phyloP scores from a whole-genome alignment of 2,797 vertebrate species.

The Tinamus major region DNA sequence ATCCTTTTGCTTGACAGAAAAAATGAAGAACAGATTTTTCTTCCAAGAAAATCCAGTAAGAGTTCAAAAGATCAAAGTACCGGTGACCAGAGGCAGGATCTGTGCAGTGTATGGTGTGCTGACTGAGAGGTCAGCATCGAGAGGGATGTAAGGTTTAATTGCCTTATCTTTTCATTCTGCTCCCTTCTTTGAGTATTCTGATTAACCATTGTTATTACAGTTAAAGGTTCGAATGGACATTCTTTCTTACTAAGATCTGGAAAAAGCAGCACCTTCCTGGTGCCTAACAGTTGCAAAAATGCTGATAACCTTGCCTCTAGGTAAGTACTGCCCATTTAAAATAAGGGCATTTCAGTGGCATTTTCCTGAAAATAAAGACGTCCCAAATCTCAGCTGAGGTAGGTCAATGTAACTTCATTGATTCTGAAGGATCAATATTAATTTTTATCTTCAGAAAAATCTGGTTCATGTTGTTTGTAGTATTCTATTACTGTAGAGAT shows the following conservation, averaged over 20 bases:
- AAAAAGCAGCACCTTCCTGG: not conserved
- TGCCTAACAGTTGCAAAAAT: not conserved
- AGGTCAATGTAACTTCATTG: not conserved
- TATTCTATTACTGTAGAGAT: not conserved
- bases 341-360: not conserved
- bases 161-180: not conserved
- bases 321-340: not conserved
- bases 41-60: not conserved
- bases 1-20: too few species aligned
- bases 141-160: not conserved
- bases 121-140: not conserved
- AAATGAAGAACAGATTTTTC: not conserved
- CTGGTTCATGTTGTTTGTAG: not conserved
- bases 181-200: not conserved
- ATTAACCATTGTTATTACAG: not conserved
- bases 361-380: not conserved
- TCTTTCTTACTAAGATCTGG: not conserved
- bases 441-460: not conserved
- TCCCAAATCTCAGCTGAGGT: not conserved
- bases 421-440: not conserved
- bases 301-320: not conserved
- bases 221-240: not conserved
- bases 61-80: not conserved
- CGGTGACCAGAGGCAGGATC: not conserved
- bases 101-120: too few species aligned